These are phyloP conservation scores for Oscheius sp. DNA, from an alignment of 2,888 invertebrate genomes.

Conservation along the genomic window DNA sequence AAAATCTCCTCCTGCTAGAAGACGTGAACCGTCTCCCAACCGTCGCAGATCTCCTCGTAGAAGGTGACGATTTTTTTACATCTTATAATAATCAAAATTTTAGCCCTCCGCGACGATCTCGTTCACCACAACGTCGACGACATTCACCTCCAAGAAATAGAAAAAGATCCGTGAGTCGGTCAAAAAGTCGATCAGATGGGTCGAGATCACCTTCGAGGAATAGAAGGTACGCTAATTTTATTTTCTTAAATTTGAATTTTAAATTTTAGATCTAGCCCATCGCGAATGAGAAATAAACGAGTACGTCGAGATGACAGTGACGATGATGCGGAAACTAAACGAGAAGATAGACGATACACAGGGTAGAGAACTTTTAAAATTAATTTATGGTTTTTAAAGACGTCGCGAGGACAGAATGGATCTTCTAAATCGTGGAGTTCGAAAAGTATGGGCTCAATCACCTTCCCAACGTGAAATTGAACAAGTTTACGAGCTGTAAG, in stretches of 20 bases:
- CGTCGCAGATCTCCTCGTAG: background rate
- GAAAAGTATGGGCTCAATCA: conserved; percentile 53
- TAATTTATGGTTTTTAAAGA: no score
- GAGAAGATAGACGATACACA: conserved; percentile 22
- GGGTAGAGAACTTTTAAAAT: no score
- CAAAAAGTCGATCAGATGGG: no score
- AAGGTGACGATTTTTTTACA: background rate
- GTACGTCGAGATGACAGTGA: conserved; percentile 16
- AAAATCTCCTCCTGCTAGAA: background rate
- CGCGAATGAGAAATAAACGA: conserved; percentile 8
- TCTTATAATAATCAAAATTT: no score
- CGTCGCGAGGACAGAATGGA: conserved; percentile 48
- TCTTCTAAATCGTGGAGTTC: conserved; percentile 45
- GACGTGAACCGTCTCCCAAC: background rate
- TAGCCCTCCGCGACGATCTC: background rate
- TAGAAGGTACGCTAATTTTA: background rate
- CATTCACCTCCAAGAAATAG: background rate
- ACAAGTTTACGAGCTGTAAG: conserved; percentile 50
- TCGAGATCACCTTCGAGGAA: background rate
- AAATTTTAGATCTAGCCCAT: conserved; percentile 3
- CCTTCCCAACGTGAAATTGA: conserved; percentile 57
- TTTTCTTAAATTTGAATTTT: background rate
- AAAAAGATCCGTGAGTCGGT: background rate
- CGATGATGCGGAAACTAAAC: conserved; percentile 16
- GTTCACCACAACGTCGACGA: background rate